These are phyloP conservation scores for Falco novaeseelandiae DNA, from an alignment of 2,797 vertebrate species.

Conservation along the genomic window DNA sequence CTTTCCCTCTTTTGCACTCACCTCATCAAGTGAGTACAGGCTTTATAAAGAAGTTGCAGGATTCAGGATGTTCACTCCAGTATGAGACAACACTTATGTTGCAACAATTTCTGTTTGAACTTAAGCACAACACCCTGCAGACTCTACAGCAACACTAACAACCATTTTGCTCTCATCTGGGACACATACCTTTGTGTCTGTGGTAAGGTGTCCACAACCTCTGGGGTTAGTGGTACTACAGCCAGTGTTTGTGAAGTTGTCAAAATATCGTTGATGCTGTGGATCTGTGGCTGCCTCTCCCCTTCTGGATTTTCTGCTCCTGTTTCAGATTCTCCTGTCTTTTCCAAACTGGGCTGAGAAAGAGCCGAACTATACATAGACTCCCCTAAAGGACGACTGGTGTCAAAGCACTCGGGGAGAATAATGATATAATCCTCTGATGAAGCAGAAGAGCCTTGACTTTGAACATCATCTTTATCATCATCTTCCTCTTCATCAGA, in stretches of 20 bases:
- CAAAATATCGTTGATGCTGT: slow-evolving; percentile 79
- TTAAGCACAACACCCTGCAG: not conserved
- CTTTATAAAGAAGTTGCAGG: not conserved
- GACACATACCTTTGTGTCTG: slow-evolving; percentile 63
- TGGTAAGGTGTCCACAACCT: slow-evolving; percentile 62
- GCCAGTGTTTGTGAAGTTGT: slow-evolving; percentile 83
- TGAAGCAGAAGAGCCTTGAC: slow-evolving; percentile 90
- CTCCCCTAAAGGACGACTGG: slow-evolving; percentile 90
- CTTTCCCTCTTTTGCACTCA: not conserved
- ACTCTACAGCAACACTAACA: not conserved
- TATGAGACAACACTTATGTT: not conserved
- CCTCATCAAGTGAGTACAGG: not conserved
- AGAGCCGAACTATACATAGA: slow-evolving; percentile 94
- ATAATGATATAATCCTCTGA: slow-evolving; percentile 95
- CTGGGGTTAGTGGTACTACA: slow-evolving; percentile 80
- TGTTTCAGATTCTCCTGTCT: slow-evolving; percentile 42
- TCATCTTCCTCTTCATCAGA: slow-evolving; percentile 63
- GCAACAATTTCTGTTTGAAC: not conserved
- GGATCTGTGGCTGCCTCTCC: not conserved
- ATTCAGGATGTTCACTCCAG: not conserved
- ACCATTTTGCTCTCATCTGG: not conserved
- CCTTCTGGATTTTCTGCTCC: slow-evolving; percentile 11
- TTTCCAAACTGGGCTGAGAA: slow-evolving; percentile 83
- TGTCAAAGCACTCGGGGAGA: slow-evolving; percentile 97
- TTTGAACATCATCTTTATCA: slow-evolving; percentile 90